Conservation (phyloP, 2,797 vertebrate genomes). For the Columba guinea region DNA sequence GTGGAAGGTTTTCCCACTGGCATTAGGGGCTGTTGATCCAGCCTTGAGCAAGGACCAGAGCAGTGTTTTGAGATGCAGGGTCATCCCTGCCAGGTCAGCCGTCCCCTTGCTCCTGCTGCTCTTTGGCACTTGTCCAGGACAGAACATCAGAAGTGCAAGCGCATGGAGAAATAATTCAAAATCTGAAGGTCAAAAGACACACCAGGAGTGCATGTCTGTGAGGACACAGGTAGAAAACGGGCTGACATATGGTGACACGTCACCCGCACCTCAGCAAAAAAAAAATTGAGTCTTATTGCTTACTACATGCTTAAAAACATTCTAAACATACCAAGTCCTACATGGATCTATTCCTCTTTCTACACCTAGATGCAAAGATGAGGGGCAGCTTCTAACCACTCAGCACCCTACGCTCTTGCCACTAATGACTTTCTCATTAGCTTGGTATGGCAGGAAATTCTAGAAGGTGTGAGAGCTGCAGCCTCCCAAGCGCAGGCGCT, state of each 20-base stretch:
- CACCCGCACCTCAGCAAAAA: background rate
- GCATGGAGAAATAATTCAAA: background rate
- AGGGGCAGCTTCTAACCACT: background rate
- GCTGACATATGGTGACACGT: background rate
- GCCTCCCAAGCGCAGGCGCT: background rate
- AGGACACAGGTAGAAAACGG: accelerated
- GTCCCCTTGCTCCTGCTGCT: background rate
- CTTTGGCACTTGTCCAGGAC: background rate
- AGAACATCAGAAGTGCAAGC: background rate
- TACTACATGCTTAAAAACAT: background rate
- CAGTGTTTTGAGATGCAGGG: background rate
- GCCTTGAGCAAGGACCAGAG: background rate
- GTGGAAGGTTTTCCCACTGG: background rate
- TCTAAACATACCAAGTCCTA: background rate
- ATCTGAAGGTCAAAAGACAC: background rate
- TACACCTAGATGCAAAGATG: background rate
- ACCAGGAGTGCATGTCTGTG: background rate
- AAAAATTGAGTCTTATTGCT: background rate
- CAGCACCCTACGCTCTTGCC: background rate
- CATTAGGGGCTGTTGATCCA: background rate
- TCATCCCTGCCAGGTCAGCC: background rate
- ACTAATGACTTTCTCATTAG: background rate
- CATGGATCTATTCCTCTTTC: background rate
- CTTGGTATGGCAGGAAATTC: background rate
- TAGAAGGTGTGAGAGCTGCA: background rate